Evolutionary conservation across 2,113 vertebrate species (phyloP).

Genomic region (chimpanzee (Pan troglodytes)): DNA sequence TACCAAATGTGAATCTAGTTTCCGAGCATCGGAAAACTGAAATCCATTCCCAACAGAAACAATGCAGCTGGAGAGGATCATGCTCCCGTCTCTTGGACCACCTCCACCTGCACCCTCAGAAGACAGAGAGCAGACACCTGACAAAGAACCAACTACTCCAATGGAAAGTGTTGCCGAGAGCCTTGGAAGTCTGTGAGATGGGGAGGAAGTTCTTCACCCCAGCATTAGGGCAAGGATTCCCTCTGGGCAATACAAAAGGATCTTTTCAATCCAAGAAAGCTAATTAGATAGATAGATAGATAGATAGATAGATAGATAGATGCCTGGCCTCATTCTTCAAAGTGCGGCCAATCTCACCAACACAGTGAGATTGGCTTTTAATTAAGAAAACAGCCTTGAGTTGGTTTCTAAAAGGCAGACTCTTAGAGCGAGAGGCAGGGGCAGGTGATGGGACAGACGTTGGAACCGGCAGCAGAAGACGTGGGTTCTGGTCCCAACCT

Average conservation of each 20-base stretch:
- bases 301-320: too few relatives aligned
- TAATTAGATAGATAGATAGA: too few relatives aligned
- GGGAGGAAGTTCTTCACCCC: neutral
- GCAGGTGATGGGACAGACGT: neutral
- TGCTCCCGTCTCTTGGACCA: neutral
- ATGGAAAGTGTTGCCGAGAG: rapidly evolving
- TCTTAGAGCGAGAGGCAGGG: neutral
- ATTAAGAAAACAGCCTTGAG: neutral
- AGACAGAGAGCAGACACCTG: neutral
- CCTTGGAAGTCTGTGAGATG: neutral
- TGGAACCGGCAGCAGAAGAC: neutral
- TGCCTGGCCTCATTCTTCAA: neutral
- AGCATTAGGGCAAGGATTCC: neutral
- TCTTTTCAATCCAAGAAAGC: too few relatives aligned
- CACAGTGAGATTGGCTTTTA: neutral
- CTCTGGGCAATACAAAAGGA: neutral
- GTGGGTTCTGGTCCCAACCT: neutral
- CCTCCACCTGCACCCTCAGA: neutral
- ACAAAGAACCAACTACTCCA: neutral
- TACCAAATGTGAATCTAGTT: neutral
- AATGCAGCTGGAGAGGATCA: rapidly evolving
- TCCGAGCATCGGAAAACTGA: neutral
- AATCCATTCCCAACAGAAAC: neutral
- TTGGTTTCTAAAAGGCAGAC: neutral
- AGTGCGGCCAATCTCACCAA: neutral